Evolutionary conservation across 1,140 invertebrate genomes (phyloP).

Genomic region (Reticulitermes speratus): DNA sequence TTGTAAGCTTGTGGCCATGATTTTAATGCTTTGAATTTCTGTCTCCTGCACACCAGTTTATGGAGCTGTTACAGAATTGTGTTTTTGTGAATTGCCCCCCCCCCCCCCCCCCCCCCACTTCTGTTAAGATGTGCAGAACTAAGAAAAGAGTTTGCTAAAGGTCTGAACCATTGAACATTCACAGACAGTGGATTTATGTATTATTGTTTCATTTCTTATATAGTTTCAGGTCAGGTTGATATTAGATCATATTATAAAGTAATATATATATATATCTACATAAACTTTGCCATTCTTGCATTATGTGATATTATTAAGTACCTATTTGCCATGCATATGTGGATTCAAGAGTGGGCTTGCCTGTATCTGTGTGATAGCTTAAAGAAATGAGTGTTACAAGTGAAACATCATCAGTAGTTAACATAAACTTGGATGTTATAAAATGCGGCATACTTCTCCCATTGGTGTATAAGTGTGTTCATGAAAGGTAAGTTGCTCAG

Average conservation of each 20-base stretch:
- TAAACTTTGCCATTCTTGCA: slow-evolving; percentile 15
- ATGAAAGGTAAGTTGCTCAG: background rate
- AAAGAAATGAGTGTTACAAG: background rate
- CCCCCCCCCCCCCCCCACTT: too few species aligned
- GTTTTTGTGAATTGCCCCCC: too few species aligned
- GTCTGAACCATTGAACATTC: background rate
- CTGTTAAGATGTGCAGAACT: too few species aligned
- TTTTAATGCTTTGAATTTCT: too few species aligned
- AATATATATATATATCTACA: background rate
- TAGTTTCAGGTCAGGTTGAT: background rate
- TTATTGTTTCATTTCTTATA: background rate
- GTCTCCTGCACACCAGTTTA: too few species aligned
- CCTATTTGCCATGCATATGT: background rate
- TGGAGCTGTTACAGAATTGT: too few species aligned
- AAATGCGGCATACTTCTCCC: background rate
- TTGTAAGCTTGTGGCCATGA: too few species aligned
- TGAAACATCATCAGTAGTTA: background rate
- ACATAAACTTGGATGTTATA: background rate
- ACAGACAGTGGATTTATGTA: slow-evolving; percentile 3
- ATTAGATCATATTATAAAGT: background rate
- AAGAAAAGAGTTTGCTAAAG: too few species aligned
- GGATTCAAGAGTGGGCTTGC: background rate
- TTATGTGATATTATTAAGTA: background rate
- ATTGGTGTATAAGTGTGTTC: background rate
- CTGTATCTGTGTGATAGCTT: background rate